Conservation (phyloP, 2,113 vertebrate species). For the Chlamydotis undulata region DNA sequence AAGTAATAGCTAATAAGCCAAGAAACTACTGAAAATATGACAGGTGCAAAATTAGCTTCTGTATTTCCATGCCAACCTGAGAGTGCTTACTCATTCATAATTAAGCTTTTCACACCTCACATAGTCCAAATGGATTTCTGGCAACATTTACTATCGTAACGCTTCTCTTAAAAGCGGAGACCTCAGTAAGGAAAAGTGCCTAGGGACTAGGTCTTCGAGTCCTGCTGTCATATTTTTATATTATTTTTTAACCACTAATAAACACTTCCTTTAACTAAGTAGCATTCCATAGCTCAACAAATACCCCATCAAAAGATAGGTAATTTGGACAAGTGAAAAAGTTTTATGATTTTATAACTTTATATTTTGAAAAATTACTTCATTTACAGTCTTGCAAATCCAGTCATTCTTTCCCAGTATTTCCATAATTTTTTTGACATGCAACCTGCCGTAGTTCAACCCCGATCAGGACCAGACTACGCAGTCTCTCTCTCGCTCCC, state of each 20-base stretch:
- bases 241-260: background rate
- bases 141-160: background rate
- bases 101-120: constrained; percentile 40
- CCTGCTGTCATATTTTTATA: background rate
- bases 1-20: constrained; percentile 42
- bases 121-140: background rate
- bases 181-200: background rate
- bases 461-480: no score
- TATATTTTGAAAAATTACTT: background rate
- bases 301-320: background rate
- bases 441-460: background rate
- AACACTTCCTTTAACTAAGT: background rate
- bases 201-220: background rate
- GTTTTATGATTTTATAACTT: background rate
- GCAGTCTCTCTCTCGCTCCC: no score
- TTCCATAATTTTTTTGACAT: background rate
- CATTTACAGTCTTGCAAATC: background rate
- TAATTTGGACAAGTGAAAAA: background rate
- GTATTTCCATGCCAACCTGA: constrained; percentile 1
- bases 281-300: background rate
- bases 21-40: constrained; percentile 33
- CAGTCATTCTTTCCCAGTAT: background rate
- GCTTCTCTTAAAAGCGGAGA: background rate
- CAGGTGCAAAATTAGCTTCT: constrained; percentile 42
- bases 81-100: constrained; percentile 27